Conservation (phyloP, 2,797 vertebrate species). For the Centroberyx gerrardi region DNA sequence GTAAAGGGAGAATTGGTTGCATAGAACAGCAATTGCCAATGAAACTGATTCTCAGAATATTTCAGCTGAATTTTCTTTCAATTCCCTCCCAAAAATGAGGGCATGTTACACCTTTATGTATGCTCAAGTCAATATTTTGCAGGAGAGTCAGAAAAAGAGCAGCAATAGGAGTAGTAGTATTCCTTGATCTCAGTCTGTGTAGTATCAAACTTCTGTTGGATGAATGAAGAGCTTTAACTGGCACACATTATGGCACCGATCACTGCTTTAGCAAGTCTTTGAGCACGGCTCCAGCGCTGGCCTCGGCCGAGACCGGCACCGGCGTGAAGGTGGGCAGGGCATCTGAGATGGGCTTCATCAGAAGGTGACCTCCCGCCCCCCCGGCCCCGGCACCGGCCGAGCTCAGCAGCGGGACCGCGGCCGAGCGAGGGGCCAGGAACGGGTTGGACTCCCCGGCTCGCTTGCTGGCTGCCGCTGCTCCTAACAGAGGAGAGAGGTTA, state of each 20-base stretch:
- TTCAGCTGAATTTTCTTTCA: neutral
- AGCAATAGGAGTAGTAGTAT: neutral
- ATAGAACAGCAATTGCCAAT: slow-evolving; percentile 63
- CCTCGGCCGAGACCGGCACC: slow-evolving; percentile 92
- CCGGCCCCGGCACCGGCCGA: slow-evolving; percentile 73
- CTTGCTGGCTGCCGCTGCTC: slow-evolving; percentile 75
- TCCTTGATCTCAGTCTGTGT: slow-evolving; percentile 35
- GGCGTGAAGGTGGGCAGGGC: slow-evolving; percentile 95
- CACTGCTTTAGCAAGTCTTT: slow-evolving; percentile 96
- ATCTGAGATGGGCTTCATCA: slow-evolving; percentile 96
- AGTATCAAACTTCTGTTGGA: slow-evolving; percentile 46
- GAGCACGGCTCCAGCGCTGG: slow-evolving; percentile 91
- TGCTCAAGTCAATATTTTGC: slow-evolving; percentile 26
- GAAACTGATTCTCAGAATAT: slow-evolving; percentile 11
- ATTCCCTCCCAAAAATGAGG: slow-evolving; percentile 6
- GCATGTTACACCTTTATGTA: slow-evolving; percentile 15
- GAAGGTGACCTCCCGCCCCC: slow-evolving; percentile 88
- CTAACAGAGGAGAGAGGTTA: slow-evolving; percentile 65
- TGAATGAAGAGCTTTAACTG: slow-evolving; percentile 82
- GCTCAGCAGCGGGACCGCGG: slow-evolving; percentile 92
- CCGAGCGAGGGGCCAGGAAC: slow-evolving; percentile 95
- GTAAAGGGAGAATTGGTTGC: slow-evolving; percentile 67
- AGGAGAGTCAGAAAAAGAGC: slow-evolving; percentile 17
- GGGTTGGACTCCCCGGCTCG: slow-evolving; percentile 87
- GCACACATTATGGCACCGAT: slow-evolving; percentile 39